phyloP scores from a whole-genome alignment of 2,888 invertebrate species.

The Cheilosia impressa region DNA sequence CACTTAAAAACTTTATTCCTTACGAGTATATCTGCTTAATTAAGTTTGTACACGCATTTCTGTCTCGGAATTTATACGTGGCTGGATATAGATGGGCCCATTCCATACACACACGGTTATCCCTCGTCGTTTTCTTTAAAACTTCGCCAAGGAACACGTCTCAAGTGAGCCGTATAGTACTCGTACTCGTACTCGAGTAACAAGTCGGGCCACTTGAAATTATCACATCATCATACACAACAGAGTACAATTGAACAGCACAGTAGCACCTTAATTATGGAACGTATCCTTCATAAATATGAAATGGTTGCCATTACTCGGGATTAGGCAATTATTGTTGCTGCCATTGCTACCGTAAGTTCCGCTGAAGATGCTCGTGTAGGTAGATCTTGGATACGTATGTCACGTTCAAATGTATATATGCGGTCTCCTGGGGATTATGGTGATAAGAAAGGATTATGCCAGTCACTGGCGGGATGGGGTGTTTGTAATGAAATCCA shows the following conservation, averaged over 20 bases:
- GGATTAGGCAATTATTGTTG: conserved; percentile 73
- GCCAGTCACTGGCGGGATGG: conserved; percentile 19
- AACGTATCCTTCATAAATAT: conserved; percentile 74
- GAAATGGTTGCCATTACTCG: conserved; percentile 74
- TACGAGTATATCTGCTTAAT: conserved; percentile 59
- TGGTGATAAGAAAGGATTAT: conserved; percentile 74
- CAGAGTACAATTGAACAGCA: conserved; percentile 56
- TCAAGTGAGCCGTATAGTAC: conserved; percentile 18
- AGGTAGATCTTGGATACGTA: conserved; percentile 57
- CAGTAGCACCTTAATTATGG: conserved; percentile 73
- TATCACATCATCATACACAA: conserved; percentile 67
- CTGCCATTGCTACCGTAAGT: conserved; percentile 53
- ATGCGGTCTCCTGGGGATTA: conserved; percentile 74
- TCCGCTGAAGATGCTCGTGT: conserved; percentile 37
- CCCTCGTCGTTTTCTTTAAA: conserved; percentile 36
- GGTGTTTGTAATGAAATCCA: conserved; percentile 69
- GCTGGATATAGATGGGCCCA: neutral
- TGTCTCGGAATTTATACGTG: neutral
- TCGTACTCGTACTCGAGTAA: neutral
- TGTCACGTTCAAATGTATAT: conserved; percentile 65
- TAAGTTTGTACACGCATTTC: conserved; percentile 63
- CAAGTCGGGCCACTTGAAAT: conserved; percentile 61
- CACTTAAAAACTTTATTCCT: conserved; percentile 70
- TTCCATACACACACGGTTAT: conserved; percentile 6
- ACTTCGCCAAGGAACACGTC: conserved; percentile 53